A percentile compares a stretch with the other conserved stretches of the same genome.
Conservation (phyloP, 2,888 invertebrate species). For the Trissoscelio sp. region DNA sequence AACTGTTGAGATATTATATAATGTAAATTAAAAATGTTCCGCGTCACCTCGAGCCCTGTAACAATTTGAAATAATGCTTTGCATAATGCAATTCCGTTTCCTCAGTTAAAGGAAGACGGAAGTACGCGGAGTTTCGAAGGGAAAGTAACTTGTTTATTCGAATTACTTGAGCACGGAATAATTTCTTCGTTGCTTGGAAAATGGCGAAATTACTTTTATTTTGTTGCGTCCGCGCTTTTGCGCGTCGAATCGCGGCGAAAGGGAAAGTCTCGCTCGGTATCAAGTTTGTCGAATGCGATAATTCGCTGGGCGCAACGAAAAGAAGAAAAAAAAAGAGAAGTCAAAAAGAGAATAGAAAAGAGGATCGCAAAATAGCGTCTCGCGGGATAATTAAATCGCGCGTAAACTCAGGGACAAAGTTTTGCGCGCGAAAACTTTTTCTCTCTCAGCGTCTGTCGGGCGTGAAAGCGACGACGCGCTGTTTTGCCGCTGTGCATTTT, state of each 20-base stretch:
- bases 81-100: slow-evolving; percentile 73
- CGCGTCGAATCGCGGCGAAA: slow-evolving; percentile 57
- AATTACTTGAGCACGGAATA: slow-evolving; percentile 63
- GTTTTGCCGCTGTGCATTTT: slow-evolving; percentile 42
- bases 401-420: slow-evolving; percentile 45
- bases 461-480: slow-evolving; percentile 38
- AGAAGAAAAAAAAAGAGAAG: not conserved
- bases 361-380: slow-evolving; percentile 15
- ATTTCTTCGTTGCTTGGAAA: slow-evolving; percentile 59
- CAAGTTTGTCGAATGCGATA: slow-evolving; percentile 49
- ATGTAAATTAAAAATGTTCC: slow-evolving; percentile 58
- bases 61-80: slow-evolving; percentile 63
- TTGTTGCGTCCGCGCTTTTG: slow-evolving; percentile 27
- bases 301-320: slow-evolving; percentile 23
- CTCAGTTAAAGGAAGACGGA: slow-evolving; percentile 66
- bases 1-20: slow-evolving; percentile 46
- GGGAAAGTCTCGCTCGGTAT: slow-evolving; percentile 58
- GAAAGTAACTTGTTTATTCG: slow-evolving; percentile 69
- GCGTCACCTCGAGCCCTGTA: slow-evolving; percentile 36
- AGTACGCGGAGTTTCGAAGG: slow-evolving; percentile 57
- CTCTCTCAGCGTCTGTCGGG: slow-evolving; percentile 8
- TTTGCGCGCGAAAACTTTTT: slow-evolving; percentile 18
- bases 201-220: slow-evolving; percentile 67
- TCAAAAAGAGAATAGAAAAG: not conserved
- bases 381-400: slow-evolving; percentile 53